phyloP scores from a whole-genome alignment of 2,113 vertebrate genomes.

The Camelus bactrianus region DNA sequence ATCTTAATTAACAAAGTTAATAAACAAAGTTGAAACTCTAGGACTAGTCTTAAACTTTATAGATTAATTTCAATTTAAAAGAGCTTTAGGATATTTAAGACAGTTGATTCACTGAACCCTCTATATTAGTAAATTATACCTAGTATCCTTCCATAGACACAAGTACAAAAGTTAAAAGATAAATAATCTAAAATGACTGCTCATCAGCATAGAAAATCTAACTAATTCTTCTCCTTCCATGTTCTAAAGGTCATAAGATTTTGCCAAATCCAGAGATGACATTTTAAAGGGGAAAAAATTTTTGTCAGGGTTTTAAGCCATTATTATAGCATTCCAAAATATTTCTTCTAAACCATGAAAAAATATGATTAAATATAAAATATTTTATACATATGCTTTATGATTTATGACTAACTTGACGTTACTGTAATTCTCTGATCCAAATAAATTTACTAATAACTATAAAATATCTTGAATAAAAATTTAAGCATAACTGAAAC shows the following conservation, averaged over 20 bases:
- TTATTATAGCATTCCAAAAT: not conserved
- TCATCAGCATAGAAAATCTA: not conserved
- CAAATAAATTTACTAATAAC: slow-evolving; percentile 51
- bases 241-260: slow-evolving; percentile 15
- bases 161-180: slow-evolving; percentile 17
- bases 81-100: slow-evolving; percentile 32
- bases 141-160: not conserved
- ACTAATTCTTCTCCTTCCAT: not conserved
- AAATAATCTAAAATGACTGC: slow-evolving; percentile 26
- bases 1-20: slow-evolving; percentile 41
- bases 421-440: slow-evolving; percentile 44
- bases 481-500: slow-evolving; percentile 40
- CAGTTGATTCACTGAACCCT: not conserved
- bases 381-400: not conserved
- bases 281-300: not conserved
- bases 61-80: not conserved
- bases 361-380: slow-evolving; percentile 42
- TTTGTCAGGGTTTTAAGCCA: not conserved
- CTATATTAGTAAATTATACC: not conserved
- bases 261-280: slow-evolving; percentile 50
- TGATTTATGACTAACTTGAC: slow-evolving; percentile 29
- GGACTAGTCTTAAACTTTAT: not conserved
- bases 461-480: slow-evolving; percentile 58
- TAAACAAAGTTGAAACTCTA: not conserved
- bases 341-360: slow-evolving; percentile 36